Evolutionary conservation across 92 coral and sea anemone genomes (phyloP).

Genomic region (Montipora capitata): DNA sequence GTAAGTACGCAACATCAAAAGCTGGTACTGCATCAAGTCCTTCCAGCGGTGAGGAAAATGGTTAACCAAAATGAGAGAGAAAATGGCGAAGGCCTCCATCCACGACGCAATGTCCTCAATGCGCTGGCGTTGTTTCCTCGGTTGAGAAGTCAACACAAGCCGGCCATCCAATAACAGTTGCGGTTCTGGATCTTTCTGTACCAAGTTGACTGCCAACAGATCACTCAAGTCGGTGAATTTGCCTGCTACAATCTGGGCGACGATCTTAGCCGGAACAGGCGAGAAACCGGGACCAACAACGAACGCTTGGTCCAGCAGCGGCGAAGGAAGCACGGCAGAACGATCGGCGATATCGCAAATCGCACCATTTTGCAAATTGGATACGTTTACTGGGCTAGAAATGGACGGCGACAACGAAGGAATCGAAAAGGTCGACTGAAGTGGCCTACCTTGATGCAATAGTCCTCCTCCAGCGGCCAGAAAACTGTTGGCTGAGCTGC

Average conservation of each 20-base stretch:
- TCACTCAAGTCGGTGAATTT: constrained; percentile 24
- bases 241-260: constrained; percentile 33
- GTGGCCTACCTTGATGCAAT: too few relatives aligned
- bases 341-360: too few relatives aligned
- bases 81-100: not conserved
- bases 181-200: constrained; percentile 13
- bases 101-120: not conserved
- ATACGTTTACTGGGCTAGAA: too few relatives aligned
- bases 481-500: too few relatives aligned
- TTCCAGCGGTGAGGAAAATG: not conserved
- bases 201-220: constrained; percentile 1
- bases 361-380: too few relatives aligned
- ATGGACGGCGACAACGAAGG: too few relatives aligned
- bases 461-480: too few relatives aligned
- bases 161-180: not conserved
- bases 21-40: not conserved
- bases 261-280: constrained; percentile 24
- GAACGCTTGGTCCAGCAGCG: too few relatives aligned
- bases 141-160: not conserved
- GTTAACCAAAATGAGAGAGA: not conserved
- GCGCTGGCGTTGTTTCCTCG: not conserved
- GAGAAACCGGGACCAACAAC: too few relatives aligned
- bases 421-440: too few relatives aligned
- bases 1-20: not conserved
- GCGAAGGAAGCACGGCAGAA: too few relatives aligned